Evolutionary conservation across 2,888 invertebrate genomes (phyloP), one percentile per base, ranked within the genome.

Genomic region (Pyrrhia umbra): DNA sequence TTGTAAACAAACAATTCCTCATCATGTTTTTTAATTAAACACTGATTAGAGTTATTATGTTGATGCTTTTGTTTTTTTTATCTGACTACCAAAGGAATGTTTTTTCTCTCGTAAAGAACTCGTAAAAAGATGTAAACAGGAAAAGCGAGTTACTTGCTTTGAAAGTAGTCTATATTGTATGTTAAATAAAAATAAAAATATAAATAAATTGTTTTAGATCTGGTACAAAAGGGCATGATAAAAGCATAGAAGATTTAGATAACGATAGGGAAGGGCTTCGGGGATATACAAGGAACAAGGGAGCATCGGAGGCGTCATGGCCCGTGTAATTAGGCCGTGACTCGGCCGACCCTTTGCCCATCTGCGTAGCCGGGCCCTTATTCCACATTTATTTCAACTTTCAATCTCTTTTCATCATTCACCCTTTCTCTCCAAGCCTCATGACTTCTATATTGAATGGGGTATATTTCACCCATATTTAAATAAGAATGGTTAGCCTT

Each of bases 251-350:
- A 73, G 77, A 77, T 74, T 74, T 63, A 68, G 75, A 75, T 68
- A 75, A 72, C 64, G 77, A 76, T 77, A 75, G 70, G 74, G 47
- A 57, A 68, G 77, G 67, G 56, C 68, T 70, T 70, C 49, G 52
- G 66, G 74, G 65, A 69, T 68, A 54, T 62, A 65, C 57, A 49
- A 49, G 39, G 74, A 67, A 68, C 75, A 74, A 80, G 75, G 70
- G 79, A 74, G 64, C 72, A 68, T 78, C 55, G 59, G 51, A 71
- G 75, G 63, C 75, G 69, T 79, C 75, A 75, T 80, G 79, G 71
- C 18, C 77, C 82, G 79, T 81, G 79, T 85, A 85, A 86, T 87
- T 86, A 86, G 77, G 72, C 75, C 84, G 70, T 80, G 82, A 82
- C 83, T 82, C 67, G 78, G 59, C 59, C 77, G 74, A 81, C 82